Base-by-base conservation (phyloP, 2,113 vertebrate species). In the Stigmatopora nigra region DNA sequence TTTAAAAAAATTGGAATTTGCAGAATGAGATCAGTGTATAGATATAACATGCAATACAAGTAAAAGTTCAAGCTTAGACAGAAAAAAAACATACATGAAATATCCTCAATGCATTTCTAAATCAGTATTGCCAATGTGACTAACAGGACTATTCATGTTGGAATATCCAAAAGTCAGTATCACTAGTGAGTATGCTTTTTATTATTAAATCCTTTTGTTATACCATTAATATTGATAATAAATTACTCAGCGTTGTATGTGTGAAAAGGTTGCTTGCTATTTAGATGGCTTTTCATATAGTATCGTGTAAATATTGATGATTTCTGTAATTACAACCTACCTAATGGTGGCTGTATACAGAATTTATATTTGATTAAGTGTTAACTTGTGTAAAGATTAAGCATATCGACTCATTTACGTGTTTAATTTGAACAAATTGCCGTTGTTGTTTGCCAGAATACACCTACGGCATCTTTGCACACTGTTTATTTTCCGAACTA, bases 401-500 rank as follows among this genome's bases (percentile, higher is more conserved):
- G 46, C 46, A 48, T 48, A 48, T 3, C 17, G 14, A 16, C 14
- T 15, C 16, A 48, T 48, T 48, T 14, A 14, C 5, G 13, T 48
- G 46, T 48, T 15, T 15, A 3, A 48, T 16, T 48, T 17, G 14
- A 16, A 16, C 15, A 16, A 16, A 19, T n/a, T n/a, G 10, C 13
- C 10, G 11, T 53, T 22, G 2, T 53, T 53, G 10, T 10, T 19
- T 11, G n/a, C 48, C 17, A n/a, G 7, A n/a, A 7, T n/a, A 13
- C 11, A 53, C 20, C 10, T 53, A 19, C 2, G 19, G 51, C 11
- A 44, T 41, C 4, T 41, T 19, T 60, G 16, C 19, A 49, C 13
- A 60, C 63, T 49, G 4, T 1, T 48, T 36, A n/a, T 0, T 20
- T 20, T 55, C 44, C 5, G 60, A 14, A 31, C 88, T 82, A 58